Evolutionary conservation across 2,797 vertebrate species (phyloP).

Genomic region (Amblyopsis hoosieri): DNA sequence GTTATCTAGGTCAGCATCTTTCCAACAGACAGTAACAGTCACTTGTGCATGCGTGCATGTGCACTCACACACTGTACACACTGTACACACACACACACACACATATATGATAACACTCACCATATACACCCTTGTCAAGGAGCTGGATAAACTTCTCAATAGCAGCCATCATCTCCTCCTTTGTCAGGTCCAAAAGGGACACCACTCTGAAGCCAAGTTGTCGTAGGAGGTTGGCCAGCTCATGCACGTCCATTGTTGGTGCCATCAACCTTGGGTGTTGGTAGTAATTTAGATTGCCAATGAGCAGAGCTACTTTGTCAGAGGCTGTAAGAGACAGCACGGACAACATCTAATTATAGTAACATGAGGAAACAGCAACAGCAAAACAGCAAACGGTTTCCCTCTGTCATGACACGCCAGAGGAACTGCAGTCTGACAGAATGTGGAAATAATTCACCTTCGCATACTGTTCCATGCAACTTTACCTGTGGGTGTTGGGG

Average conservation of each 20-base stretch:
- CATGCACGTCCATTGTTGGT: constrained; percentile 85
- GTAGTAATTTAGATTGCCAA: constrained; percentile 86
- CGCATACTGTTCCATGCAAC: constrained; percentile 13
- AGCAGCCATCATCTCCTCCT: constrained; percentile 80
- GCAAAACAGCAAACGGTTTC: background rate
- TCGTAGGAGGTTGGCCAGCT: constrained; percentile 81
- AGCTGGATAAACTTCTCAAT: constrained; percentile 83
- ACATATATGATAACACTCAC: constrained; percentile 62
- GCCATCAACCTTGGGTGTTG: constrained; percentile 83
- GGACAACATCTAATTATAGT: constrained; percentile 15
- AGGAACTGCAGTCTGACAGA: background rate
- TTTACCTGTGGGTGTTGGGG: constrained; percentile 66
- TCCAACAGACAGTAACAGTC: no score
- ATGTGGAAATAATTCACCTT: constrained; percentile 17
- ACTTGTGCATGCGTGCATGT: no score
- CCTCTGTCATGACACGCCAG: background rate
- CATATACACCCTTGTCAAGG: constrained; percentile 85
- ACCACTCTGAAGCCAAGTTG: constrained; percentile 86
- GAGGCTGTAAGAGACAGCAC: constrained; percentile 71
- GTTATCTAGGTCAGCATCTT: no score
- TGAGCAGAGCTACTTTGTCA: constrained; percentile 87
- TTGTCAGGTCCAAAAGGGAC: constrained; percentile 86
- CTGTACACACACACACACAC: background rate
- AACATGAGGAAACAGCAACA: constrained; percentile 2
- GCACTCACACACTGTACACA: background rate